Percentiles rank a stretch among this genome's conserved stretches.
phyloP scores from a whole-genome alignment of 1,140 invertebrate species.

The Heterodera carotae region DNA sequence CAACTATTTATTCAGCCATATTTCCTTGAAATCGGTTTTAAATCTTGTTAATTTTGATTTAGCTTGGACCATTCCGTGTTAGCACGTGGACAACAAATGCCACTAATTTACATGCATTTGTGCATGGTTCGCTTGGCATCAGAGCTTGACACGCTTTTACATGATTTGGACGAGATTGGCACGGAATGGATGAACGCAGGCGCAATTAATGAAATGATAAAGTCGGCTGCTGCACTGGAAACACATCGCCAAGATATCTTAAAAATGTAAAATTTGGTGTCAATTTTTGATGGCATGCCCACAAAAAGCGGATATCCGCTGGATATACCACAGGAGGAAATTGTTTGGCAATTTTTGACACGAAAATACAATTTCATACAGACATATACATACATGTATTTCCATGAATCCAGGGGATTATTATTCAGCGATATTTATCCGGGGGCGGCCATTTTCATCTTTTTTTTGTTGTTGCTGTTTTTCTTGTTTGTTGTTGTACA shows the following conservation, averaged over 20 bases:
- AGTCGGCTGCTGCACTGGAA: neutral
- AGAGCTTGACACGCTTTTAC: neutral
- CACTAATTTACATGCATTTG: neutral
- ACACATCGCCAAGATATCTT: neutral
- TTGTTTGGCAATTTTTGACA: no score
- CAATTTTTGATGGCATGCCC: no score
- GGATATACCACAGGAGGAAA: no score
- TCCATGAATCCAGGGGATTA: no score
- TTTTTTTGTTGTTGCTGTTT: no score
- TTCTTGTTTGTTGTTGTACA: no score
- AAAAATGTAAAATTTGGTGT: neutral
- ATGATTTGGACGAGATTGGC: neutral
- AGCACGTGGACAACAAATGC: neutral
- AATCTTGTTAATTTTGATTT: no score
- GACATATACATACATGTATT: no score
- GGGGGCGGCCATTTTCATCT: no score
- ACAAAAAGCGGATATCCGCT: no score
- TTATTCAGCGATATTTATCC: no score
- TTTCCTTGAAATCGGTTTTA: neutral
- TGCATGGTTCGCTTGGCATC: neutral
- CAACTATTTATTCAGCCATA: neutral
- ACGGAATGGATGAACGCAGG: neutral
- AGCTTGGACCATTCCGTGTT: neutral
- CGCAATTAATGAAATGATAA: neutral
- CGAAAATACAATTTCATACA: no score